A percentile compares a stretch with the other conserved stretches of the same genome.
Conservation (phyloP, 1,140 invertebrate species). For the Zaprionus tsacasi region DNA sequence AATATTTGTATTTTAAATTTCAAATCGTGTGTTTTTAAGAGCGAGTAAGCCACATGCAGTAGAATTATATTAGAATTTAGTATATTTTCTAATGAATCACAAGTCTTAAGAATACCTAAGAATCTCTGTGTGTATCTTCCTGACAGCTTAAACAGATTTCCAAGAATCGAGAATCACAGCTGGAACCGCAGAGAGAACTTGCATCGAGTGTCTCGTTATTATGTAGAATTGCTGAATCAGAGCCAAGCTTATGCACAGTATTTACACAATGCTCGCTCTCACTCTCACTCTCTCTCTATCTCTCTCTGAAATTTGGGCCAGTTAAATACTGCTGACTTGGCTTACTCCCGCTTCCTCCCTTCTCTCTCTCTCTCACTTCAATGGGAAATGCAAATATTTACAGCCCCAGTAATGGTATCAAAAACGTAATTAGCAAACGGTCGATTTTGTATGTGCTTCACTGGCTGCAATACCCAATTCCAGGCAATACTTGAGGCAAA, state of each 20-base stretch:
- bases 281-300: neutral
- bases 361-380: neutral
- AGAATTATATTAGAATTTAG: too few species aligned
- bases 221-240: slow-evolving; percentile 1
- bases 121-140: neutral
- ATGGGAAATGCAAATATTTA: slow-evolving; percentile 37
- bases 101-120: slow-evolving; percentile 6
- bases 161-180: slow-evolving; percentile 3
- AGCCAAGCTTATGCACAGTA: slow-evolving; percentile 11
- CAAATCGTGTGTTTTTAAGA: too few species aligned
- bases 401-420: slow-evolving; percentile 24
- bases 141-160: neutral
- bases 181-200: neutral
- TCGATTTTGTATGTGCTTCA: slow-evolving; percentile 19
- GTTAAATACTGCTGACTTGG: slow-evolving; percentile 26
- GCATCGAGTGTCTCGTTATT: slow-evolving; percentile 13
- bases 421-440: slow-evolving; percentile 51
- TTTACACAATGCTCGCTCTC: slow-evolving; percentile 16
- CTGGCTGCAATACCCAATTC: slow-evolving; percentile 3
- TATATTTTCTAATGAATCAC: slow-evolving; percentile 14
- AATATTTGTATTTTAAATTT: too few species aligned
- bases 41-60: too few species aligned
- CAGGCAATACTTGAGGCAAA: slow-evolving; percentile 50
- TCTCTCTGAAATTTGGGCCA: neutral
- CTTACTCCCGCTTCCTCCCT: neutral